Evolutionary conservation across 92 coral and sea anemone genomes (phyloP).

Genomic region (Epizoanthus fatuus): DNA sequence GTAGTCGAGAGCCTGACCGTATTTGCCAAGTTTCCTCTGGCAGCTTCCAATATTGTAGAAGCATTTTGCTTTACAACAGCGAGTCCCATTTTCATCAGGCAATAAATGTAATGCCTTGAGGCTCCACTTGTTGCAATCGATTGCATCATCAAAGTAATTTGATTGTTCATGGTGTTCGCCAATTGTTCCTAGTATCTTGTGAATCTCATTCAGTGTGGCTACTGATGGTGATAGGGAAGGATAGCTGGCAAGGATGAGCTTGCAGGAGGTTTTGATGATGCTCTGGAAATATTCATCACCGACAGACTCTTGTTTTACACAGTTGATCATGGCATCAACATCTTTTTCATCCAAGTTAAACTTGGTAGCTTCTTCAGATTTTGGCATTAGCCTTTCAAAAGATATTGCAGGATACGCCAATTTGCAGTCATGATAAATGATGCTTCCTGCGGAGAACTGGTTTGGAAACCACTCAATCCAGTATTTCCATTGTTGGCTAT

Average conservation of each 20-base stretch:
- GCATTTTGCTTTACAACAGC: neutral
- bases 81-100: neutral
- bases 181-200: neutral
- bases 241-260: neutral
- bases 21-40: neutral
- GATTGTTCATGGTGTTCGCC: neutral
- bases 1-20: constrained; percentile 1
- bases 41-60: constrained; percentile 1
- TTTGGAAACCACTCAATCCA: constrained; percentile 32
- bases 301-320: constrained; percentile 6
- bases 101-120: neutral
- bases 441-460: constrained; percentile 15
- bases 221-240: neutral
- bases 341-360: constrained; percentile 20
- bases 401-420: neutral
- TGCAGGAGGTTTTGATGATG: constrained; percentile 23
- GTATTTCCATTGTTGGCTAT: constrained; percentile 8
- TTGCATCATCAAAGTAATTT: neutral
- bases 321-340: constrained; percentile 28
- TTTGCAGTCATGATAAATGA: constrained; percentile 12
- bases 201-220: neutral
- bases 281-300: constrained; percentile 4
- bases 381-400: constrained; percentile 32
- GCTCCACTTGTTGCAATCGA: constrained; percentile 1
- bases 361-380: constrained; percentile 5